Evolutionary conservation across 2,888 invertebrate species (phyloP).

Genomic region (Pantelozetes paolii): DNA sequence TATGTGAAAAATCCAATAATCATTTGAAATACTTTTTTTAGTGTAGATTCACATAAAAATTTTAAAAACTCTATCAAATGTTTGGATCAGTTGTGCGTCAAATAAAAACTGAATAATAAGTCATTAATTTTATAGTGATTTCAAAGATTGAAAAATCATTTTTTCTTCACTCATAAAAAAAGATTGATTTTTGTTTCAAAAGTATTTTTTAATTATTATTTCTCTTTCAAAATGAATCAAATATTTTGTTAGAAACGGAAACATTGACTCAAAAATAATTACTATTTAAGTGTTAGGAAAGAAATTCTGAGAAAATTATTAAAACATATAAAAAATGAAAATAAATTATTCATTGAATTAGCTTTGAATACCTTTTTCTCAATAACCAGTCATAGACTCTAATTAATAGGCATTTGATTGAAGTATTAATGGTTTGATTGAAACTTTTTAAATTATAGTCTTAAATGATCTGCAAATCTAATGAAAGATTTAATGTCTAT

Average conservation of each 20-base stretch:
- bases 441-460: slow-evolving; percentile 7
- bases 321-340: neutral
- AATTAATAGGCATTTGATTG: slow-evolving; percentile 22
- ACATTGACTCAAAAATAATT: slow-evolving; percentile 8
- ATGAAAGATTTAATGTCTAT: too few species aligned
- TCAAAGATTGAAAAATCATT: neutral
- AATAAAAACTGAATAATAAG: slow-evolving; percentile 15
- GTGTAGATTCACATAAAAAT: neutral
- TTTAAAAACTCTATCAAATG: neutral
- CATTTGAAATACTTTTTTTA: neutral
- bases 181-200: neutral
- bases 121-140: slow-evolving; percentile 21
- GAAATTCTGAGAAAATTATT: slow-evolving; percentile 1
- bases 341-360: slow-evolving; percentile 1
- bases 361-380: neutral
- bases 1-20: slow-evolving; percentile 15
- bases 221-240: neutral
- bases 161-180: neutral
- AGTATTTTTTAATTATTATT: slow-evolving; percentile 1
- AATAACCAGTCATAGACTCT: slow-evolving; percentile 2
- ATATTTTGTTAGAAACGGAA: neutral
- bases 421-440: slow-evolving; percentile 2
- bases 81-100: neutral
- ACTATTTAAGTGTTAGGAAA: neutral
- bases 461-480: too few species aligned